Percentiles rank a stretch among this genome's conserved stretches.
These are phyloP conservation scores for Pipistrellus pygmaeus DNA, from an alignment of 2,797 vertebrate genomes.

Conservation along the genomic window DNA sequence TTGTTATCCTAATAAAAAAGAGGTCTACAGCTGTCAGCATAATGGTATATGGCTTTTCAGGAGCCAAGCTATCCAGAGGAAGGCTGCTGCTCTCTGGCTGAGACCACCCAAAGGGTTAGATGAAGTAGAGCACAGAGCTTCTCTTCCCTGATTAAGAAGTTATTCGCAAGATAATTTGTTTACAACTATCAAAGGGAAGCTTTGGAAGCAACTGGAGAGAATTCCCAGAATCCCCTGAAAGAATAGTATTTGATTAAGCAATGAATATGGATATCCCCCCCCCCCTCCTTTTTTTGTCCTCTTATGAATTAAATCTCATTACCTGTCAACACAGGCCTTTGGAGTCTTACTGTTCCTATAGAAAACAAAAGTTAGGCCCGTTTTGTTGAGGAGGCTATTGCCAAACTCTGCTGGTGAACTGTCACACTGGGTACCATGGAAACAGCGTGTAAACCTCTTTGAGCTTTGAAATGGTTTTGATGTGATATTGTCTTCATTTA, in stretches of 20 bases:
- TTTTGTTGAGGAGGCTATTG: constrained; percentile 71
- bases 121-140: constrained; percentile 86
- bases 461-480: constrained; percentile 80
- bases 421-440: constrained; percentile 73
- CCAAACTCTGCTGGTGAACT: constrained; percentile 81
- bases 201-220: constrained; percentile 86
- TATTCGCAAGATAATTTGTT: constrained; percentile 90
- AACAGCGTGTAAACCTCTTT: constrained; percentile 76
- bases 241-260: constrained; percentile 88
- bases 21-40: constrained; percentile 91
- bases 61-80: constrained; percentile 85
- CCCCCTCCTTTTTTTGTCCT: constrained; percentile 67
- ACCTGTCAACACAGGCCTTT: constrained; percentile 86
- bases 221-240: constrained; percentile 88
- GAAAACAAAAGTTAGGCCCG: constrained; percentile 83
- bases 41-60: constrained; percentile 87
- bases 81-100: constrained; percentile 86
- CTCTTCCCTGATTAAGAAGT: constrained; percentile 91
- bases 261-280: constrained; percentile 89
- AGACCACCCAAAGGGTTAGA: constrained; percentile 91
- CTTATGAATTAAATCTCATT: constrained; percentile 87
- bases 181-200: constrained; percentile 87
- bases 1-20: constrained; percentile 91
- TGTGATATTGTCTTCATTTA: constrained; percentile 82
- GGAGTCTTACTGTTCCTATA: constrained; percentile 80